A percentile compares a stretch with the other conserved stretches of the same genome.
Conservation (phyloP, 1,140 invertebrate genomes). For the Drosophila ogumai region DNA sequence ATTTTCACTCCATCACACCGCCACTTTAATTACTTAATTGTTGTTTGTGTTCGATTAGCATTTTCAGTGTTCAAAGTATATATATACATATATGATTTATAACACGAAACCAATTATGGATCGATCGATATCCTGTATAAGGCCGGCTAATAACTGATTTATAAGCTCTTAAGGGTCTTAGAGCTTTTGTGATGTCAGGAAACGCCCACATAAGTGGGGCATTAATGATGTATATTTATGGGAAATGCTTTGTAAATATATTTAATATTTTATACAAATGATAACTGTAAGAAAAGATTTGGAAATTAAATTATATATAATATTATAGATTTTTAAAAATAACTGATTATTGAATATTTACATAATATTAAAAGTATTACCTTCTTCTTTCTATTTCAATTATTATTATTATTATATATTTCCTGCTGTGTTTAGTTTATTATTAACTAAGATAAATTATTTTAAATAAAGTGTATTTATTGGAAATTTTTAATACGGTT, state of each 20-base stretch:
- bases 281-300: too few relatives aligned
- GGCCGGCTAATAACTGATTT: constrained; percentile 41
- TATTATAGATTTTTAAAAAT: too few relatives aligned
- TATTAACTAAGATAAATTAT: too few relatives aligned
- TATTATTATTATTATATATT: too few relatives aligned
- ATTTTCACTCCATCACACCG: constrained; percentile 68
- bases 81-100: constrained; percentile 33
- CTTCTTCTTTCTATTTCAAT: too few relatives aligned
- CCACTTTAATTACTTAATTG: constrained; percentile 76
- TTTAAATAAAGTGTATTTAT: too few relatives aligned
- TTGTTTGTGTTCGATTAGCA: constrained; percentile 61
- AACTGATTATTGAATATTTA: too few relatives aligned
- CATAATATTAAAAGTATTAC: too few relatives aligned
- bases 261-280: too few relatives aligned
- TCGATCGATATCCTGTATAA: constrained; percentile 62
- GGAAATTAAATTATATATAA: too few relatives aligned
- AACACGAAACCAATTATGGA: constrained; percentile 50
- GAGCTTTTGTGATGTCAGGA: constrained; percentile 2
- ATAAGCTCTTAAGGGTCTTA: constrained; percentile 32
- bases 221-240: constrained; percentile 7
- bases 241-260: not conserved
- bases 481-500: too few relatives aligned
- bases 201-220: constrained; percentile 11
- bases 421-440: too few relatives aligned
- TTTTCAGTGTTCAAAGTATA: constrained; percentile 28